Percentiles rank a stretch among this genome's conserved stretches.
Conservation (phyloP, 2,888 invertebrate species). For the Agonopterix subpropinquella region DNA sequence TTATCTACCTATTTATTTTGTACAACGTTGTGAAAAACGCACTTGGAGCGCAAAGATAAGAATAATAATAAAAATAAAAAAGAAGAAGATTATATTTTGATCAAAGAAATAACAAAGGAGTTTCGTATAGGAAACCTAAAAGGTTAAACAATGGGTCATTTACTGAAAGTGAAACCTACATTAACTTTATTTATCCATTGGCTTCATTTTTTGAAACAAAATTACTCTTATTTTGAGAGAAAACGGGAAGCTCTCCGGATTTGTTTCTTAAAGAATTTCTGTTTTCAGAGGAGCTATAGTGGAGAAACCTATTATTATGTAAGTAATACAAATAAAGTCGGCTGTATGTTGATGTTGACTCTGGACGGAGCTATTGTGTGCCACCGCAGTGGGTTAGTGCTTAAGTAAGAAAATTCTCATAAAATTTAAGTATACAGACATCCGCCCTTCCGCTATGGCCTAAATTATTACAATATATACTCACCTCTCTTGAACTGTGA, state of each 20-base stretch:
- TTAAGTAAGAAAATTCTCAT: conserved; percentile 15
- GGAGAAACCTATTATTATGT: conserved; percentile 24
- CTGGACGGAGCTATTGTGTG: conserved; percentile 41
- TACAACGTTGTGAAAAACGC: conserved; percentile 1
- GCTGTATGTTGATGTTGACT: conserved; percentile 43
- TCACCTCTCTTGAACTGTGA: neutral
- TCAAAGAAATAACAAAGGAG: no score
- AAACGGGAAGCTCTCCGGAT: conserved; percentile 8
- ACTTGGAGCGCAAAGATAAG: no score
- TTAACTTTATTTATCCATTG: no score
- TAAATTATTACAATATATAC: conserved; percentile 9
- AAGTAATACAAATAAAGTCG: conserved; percentile 41
- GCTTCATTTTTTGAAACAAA: no score
- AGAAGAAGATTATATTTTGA: no score
- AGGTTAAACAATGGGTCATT: no score
- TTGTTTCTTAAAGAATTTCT: conserved; percentile 36
- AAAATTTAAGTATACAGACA: conserved; percentile 19
- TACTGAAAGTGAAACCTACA: no score
- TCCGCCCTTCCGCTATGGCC: conserved; percentile 8
- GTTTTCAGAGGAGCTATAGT: conserved; percentile 26
- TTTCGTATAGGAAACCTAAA: no score
- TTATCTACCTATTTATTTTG: conserved; percentile 3
- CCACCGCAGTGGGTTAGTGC: conserved; percentile 23
- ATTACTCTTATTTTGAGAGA: no score
- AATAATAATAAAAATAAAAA: no score